Conservation (phyloP, 2,888 invertebrate genomes). For the Gastrophysa polygoni region DNA sequence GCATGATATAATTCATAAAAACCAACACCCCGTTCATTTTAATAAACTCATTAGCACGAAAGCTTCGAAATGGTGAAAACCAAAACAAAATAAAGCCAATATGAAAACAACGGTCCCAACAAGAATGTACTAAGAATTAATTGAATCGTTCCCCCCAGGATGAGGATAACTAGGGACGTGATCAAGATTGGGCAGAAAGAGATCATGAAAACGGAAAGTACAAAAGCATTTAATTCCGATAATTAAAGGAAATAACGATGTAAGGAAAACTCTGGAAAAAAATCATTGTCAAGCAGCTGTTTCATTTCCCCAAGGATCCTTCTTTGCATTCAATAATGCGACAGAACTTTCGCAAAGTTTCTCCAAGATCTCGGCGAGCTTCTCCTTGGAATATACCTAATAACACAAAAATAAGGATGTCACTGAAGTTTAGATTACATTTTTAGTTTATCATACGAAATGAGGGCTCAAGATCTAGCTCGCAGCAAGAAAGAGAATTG, state of each 20-base stretch:
- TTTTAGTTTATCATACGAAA: constrained; percentile 8
- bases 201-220: neutral
- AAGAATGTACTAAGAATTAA: no score
- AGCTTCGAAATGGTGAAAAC: no score
- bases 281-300: constrained; percentile 25
- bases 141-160: no score
- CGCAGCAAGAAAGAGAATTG: neutral
- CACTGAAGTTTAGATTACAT: constrained; percentile 22
- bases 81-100: no score
- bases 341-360: constrained; percentile 82
- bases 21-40: no score
- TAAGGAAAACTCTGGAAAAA: neutral
- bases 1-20: no score
- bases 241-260: neutral
- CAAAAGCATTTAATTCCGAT: neutral
- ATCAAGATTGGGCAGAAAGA: neutral
- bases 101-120: no score
- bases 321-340: constrained; percentile 73
- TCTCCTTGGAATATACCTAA: constrained; percentile 77
- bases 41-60: no score
- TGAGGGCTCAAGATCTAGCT: neutral
- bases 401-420: constrained; percentile 17
- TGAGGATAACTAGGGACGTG: neutral
- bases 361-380: constrained; percentile 75
- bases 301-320: constrained; percentile 83